Conservation (phyloP, 2,888 invertebrate species). For the Anodontia alba region DNA sequence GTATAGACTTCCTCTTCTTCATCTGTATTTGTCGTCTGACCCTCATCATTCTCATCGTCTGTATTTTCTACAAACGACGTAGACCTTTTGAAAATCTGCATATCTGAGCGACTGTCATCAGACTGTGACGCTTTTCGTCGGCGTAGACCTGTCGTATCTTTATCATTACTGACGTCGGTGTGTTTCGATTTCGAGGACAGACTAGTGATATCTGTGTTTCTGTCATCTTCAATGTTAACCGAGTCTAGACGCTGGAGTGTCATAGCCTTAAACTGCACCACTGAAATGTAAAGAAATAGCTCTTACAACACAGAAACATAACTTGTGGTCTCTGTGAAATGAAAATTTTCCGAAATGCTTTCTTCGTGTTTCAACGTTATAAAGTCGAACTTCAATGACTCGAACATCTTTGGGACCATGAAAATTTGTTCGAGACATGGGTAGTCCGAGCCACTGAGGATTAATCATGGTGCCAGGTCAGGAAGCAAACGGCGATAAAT, state of each 20-base stretch:
- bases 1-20: constrained; percentile 33
- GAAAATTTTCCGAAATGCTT: too few species aligned
- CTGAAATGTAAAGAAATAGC: constrained; percentile 3
- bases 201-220: not conserved
- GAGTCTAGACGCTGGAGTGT: not conserved
- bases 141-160: not conserved
- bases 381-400: too few species aligned
- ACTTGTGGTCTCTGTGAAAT: too few species aligned
- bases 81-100: not conserved
- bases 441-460: too few species aligned
- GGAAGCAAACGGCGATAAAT: too few species aligned
- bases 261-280: not conserved
- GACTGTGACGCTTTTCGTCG: not conserved
- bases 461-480: too few species aligned
- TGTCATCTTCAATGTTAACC: not conserved
- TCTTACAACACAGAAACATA: too few species aligned
- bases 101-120: not conserved
- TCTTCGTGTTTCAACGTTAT: too few species aligned
- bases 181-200: not conserved
- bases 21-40: not conserved
- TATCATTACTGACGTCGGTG: not conserved
- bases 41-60: not conserved
- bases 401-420: too few species aligned
- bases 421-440: too few species aligned
- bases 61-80: not conserved